Conservation (phyloP, 2,888 invertebrate genomes). For the Mesorhabditis belari region DNA sequence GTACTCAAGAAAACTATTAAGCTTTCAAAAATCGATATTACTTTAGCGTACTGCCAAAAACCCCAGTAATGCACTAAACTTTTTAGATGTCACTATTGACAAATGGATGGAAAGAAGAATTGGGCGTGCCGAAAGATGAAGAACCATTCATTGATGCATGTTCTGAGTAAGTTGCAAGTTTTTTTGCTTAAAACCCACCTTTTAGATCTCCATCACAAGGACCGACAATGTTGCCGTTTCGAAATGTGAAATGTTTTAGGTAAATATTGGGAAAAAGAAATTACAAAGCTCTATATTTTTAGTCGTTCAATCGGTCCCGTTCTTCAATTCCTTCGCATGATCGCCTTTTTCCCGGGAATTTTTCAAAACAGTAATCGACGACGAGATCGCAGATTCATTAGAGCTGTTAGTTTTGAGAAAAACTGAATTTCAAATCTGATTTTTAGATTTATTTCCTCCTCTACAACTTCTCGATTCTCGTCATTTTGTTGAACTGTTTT, state of each 20-base stretch:
- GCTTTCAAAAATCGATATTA: too few relatives aligned
- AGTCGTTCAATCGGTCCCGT: background rate
- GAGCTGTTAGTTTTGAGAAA: too few relatives aligned
- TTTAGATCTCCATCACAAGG: background rate
- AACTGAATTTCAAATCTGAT: too few relatives aligned
- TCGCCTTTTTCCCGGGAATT: background rate
- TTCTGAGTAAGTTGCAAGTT: background rate
- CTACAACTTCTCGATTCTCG: slow-evolving; percentile 18
- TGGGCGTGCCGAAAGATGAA: background rate
- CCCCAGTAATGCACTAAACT: too few relatives aligned
- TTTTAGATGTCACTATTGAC: background rate
- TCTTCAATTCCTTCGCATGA: background rate
- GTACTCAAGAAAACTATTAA: too few relatives aligned
- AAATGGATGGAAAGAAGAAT: background rate
- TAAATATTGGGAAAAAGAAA: too few relatives aligned
- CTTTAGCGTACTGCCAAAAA: too few relatives aligned
- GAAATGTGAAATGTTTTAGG: background rate
- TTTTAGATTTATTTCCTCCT: slow-evolving; percentile 22
- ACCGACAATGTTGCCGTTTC: background rate
- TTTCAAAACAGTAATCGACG: background rate
- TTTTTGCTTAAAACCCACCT: too few relatives aligned
- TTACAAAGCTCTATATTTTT: background rate
- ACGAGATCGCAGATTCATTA: background rate
- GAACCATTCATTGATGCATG: background rate
- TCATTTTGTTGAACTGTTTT: slow-evolving; percentile 34